phyloP scores from a whole-genome alignment of 1,140 invertebrate species.

The Sinonovacula constricta region DNA sequence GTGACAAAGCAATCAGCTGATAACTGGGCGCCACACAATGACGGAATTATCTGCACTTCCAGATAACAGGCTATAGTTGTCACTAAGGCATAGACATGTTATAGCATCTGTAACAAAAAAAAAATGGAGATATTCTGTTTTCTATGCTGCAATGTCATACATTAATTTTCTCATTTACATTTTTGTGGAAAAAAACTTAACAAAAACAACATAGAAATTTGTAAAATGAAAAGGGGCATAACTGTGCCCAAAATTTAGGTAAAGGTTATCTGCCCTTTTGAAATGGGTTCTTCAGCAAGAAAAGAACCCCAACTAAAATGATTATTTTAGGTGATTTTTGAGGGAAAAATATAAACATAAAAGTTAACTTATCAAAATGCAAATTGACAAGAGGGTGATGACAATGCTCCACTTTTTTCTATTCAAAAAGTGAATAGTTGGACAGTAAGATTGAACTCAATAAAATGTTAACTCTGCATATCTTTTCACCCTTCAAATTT shows the following conservation, averaged over 20 bases:
- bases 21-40: conserved; percentile 29
- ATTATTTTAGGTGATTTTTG: too few species aligned
- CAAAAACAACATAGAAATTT: background rate
- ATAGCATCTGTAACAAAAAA: conserved; percentile 57
- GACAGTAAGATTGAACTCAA: too few species aligned
- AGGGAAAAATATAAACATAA: too few species aligned
- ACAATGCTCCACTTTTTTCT: too few species aligned
- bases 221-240: too few species aligned
- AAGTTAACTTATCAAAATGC: too few species aligned
- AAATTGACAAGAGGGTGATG: too few species aligned
- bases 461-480: too few species aligned
- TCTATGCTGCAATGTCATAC: background rate
- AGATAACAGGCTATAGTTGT: conserved; percentile 53
- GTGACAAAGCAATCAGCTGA: conserved; percentile 36
- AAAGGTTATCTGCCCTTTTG: background rate
- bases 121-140: background rate
- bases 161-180: background rate
- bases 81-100: conserved; percentile 56
- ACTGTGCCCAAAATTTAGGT: background rate
- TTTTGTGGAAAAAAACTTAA: background rate
- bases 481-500: too few species aligned
- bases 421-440: too few species aligned
- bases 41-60: conserved; percentile 47
- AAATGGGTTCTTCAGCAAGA: too few species aligned
- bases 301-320: too few species aligned